Base-by-base conservation (phyloP, 2,888 invertebrate genomes). In the Malthinus seriepunctatus region DNA sequence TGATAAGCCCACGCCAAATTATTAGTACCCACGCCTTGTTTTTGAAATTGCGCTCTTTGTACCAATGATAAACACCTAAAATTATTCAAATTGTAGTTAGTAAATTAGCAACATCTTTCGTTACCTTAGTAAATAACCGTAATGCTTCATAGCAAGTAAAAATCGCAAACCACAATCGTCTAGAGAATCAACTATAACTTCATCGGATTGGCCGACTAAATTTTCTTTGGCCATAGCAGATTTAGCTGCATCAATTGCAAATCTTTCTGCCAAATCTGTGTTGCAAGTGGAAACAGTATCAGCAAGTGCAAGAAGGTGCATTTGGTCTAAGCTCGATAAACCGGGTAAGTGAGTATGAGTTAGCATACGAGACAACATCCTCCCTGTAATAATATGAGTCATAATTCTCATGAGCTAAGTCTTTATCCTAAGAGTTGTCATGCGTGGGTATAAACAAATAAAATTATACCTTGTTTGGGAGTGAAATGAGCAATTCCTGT, bases 1-100 rank as follows among this genome's bases (percentile, higher is more conserved):
- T 99, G 99, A 80, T 95, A 98, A 0, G 98, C 99, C 99, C 99
- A 99, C 2, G 97, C 97, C 12, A 98, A 84, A 78, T 97, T 95
- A 68, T 95, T 91, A 8, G 89, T 91, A 33, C 90, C 90, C 1
- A 94, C 89, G 14, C 95, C 97, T 64, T 89, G 88, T 51, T 90
- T 89, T 72, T 95, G 94, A 64, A 96, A 86, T 53, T 88, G 86
- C 0, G 91, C 88, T 51, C 97, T 83, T 76, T 97, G 97, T 0
- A 88, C 90, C 8, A 96, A 81, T 0, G 98, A 97, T 57, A 99
- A 82, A 74, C 98, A 99, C 31, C 95, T 88, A 51, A 14, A 59
- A 56, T 32, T 33, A 23, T 5, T 5, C 23, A 23, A 23, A 23
- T 23, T 23, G 23, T 23, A 23, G 2, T 23, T 23, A 23, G 23